Evolutionary conservation across 1,140 invertebrate genomes (phyloP), one percentile per base, ranked within the genome.

Genomic region (Drosophila paulistorum): DNA sequence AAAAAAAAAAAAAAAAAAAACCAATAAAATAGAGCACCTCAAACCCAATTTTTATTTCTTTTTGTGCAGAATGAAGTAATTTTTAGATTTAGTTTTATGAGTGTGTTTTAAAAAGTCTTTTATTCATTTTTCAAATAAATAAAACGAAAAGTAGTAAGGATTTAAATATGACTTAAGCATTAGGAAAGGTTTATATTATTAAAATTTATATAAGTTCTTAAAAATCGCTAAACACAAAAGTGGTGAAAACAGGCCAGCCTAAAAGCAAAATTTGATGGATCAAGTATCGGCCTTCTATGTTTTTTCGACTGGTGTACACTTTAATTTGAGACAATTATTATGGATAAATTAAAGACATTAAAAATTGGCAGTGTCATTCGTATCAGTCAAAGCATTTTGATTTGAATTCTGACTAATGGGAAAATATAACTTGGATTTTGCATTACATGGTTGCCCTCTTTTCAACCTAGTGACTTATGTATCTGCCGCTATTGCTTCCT

Each of bases 61-160:
- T 23, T 51, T 23, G 9, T 51, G 45, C 48, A n/a, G 84, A 89
- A 83, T 61, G 20, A 87, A 81, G 65, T 71, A 87, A 78, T 71
- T 83, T 72, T 83, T 76, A 69, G 9, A 37, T 69, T 76, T 61
- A 51, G 71, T 77, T 66, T 77, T 69, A 63, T 77, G 65, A 57
- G 69, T 64, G 63, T 77, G 67, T 71, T 84, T 67, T 68, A 68
- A 60, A 68, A 78, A 69, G 79, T 73, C 68, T 82, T 90, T 90
- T 85, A 90, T 90, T 90, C 78, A 90, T 90, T 90, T 90, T 84
- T 68, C 7, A 90, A 90, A 90, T 74, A 90, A 90, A 90, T 90
- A 90, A 90, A 90, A 82, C 60, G 54, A 73, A 68, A 77, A 57
- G 48, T 42, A 42, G 57, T 66, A 64, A 54, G 45, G 61, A 48